phyloP scores from a whole-genome alignment of 2,113 vertebrate genomes.

The Coptodon rendalli region DNA sequence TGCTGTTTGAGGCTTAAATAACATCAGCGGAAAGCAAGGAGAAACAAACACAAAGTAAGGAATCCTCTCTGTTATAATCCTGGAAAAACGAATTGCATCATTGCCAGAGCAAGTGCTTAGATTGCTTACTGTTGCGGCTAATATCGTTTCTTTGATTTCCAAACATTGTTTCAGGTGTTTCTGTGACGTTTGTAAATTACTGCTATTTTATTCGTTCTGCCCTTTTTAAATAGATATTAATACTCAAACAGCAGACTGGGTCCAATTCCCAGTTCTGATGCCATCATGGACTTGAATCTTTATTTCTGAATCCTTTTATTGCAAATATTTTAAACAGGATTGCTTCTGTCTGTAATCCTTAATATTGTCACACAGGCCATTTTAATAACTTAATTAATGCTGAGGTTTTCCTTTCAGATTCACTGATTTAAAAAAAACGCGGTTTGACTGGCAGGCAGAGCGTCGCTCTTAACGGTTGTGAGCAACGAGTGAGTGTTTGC shows the following conservation, averaged over 20 bases:
- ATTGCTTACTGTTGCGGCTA: neutral
- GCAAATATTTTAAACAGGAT: neutral
- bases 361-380: neutral
- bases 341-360: neutral
- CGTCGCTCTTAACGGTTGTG: neutral
- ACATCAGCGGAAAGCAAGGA: slow-evolving; percentile 2
- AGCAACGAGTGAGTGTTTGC: neutral
- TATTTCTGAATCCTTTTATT: neutral
- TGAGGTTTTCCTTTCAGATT: neutral
- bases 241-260: neutral
- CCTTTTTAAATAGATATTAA: neutral
- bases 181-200: neutral
- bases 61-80: neutral
- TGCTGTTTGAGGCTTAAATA: neutral
- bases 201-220: neutral
- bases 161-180: neutral
- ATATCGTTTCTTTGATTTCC: neutral
- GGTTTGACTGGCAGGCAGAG: neutral
- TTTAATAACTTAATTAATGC: neutral
- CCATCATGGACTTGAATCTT: neutral
- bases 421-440: neutral
- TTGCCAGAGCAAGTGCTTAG: neutral
- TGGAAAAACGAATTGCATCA: neutral
- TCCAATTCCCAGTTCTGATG: neutral
- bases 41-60: slow-evolving; percentile 22